phyloP scores from a whole-genome alignment of 2,888 invertebrate species.

The Polylopha cassiicola region DNA sequence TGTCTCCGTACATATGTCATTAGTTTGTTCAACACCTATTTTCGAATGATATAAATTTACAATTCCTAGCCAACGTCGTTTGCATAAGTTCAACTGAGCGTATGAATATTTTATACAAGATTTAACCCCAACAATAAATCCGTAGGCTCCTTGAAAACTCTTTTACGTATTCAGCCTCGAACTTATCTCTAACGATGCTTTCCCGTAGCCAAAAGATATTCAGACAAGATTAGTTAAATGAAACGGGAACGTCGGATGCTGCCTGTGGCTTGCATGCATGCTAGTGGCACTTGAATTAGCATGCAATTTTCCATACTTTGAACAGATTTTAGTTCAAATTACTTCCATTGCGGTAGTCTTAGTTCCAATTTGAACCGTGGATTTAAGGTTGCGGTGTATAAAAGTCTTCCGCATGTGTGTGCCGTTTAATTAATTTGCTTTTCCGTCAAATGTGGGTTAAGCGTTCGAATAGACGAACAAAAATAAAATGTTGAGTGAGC shows the following conservation, averaged over 20 bases:
- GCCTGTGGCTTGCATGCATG: slow-evolving; percentile 33
- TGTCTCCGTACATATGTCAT: too few relatives aligned
- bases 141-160: slow-evolving; percentile 3
- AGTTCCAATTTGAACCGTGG: slow-evolving; percentile 21
- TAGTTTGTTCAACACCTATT: too few relatives aligned
- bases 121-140: not conserved
- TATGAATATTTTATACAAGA: not conserved
- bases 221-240: slow-evolving; percentile 50
- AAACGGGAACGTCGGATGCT: slow-evolving; percentile 39
- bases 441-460: slow-evolving; percentile 6
- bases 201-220: slow-evolving; percentile 41
- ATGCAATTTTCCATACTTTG: slow-evolving; percentile 63
- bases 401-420: slow-evolving; percentile 23
- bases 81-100: not conserved
- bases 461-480: slow-evolving; percentile 2
- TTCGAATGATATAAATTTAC: too few relatives aligned
- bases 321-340: slow-evolving; percentile 43
- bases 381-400: slow-evolving; percentile 14
- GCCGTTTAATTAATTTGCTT: slow-evolving; percentile 28
- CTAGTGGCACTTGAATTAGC: slow-evolving; percentile 55
- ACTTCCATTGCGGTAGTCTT: slow-evolving; percentile 24
- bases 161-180: slow-evolving; percentile 13
- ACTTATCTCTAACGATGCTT: slow-evolving; percentile 27
- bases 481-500: slow-evolving; percentile 3
- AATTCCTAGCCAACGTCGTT: too few relatives aligned